phyloP scores from a whole-genome alignment of 2,888 invertebrate species.

The Muschampia staudingeri region DNA sequence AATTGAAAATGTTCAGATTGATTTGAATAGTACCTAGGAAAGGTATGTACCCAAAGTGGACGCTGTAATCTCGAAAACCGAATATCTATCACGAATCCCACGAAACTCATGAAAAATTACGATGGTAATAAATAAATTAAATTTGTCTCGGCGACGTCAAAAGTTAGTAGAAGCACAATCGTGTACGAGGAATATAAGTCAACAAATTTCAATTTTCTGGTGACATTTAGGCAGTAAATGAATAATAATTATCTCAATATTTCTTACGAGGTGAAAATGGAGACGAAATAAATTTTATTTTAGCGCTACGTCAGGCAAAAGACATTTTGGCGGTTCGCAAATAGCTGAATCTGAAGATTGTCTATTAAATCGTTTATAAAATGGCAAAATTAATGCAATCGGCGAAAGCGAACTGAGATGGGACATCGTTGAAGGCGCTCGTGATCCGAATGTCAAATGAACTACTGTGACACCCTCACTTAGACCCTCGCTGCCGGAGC shows the following conservation, averaged over 20 bases:
- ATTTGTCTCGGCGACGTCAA: conserved; percentile 71
- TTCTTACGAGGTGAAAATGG: conserved; percentile 50
- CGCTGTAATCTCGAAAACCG: conserved; percentile 62
- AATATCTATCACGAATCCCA: conserved; percentile 75
- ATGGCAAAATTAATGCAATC: conserved; percentile 91
- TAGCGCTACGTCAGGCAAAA: conserved; percentile 44
- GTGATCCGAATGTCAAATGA: conserved; percentile 89
- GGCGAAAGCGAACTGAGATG: conserved; percentile 87
- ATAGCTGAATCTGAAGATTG: conserved; percentile 84
- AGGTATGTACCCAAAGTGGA: conserved; percentile 80
- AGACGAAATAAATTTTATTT: conserved; percentile 39
- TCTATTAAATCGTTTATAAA: conserved; percentile 90
- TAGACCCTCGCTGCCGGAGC: conserved; percentile 73
- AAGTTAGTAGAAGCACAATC: conserved; percentile 75
- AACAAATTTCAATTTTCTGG: conserved; percentile 60
- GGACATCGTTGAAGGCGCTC: conserved; percentile 88
- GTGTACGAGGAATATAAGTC: conserved; percentile 59
- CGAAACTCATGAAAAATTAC: conserved; percentile 76
- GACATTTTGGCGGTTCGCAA: conserved; percentile 74
- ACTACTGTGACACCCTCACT: conserved; percentile 76
- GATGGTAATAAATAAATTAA: conserved; percentile 82
- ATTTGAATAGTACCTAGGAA: conserved; percentile 90
- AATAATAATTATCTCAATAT: conserved; percentile 55
- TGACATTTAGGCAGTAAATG: conserved; percentile 68
- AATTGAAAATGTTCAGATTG: conserved; percentile 92